Evolutionary conservation across 2,888 invertebrate species (phyloP).

Genomic region (Synergus umbraculus): DNA sequence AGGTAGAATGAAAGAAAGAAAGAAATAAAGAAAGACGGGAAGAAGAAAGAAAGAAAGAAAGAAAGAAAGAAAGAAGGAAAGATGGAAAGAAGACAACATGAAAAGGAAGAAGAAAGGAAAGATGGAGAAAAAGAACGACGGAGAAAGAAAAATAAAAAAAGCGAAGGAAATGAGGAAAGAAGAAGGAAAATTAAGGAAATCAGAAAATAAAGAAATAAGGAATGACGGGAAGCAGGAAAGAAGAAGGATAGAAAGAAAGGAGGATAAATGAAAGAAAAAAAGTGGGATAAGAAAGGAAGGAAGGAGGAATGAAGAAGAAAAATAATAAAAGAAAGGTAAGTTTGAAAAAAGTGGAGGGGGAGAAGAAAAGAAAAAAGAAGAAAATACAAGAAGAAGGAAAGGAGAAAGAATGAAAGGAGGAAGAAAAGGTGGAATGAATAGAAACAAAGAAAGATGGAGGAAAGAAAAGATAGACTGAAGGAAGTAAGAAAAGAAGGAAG

Average conservation of each 20-base stretch:
- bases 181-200: not conserved
- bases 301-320: too few species aligned
- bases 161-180: not conserved
- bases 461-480: too few species aligned
- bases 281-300: too few species aligned
- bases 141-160: not conserved
- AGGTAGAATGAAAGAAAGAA: not conserved
- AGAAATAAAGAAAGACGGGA: not conserved
- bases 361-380: not conserved
- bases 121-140: not conserved
- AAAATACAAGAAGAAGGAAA: not conserved
- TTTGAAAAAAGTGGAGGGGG: not conserved
- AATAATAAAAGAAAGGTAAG: not conserved
- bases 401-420: not conserved
- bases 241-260: too few species aligned
- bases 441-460: too few species aligned
- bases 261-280: not conserved
- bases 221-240: too few species aligned
- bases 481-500: too few species aligned
- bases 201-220: not conserved
- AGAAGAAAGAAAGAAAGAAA: not conserved
- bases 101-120: too few species aligned
- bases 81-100: not conserved
- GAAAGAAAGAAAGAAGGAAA: not conserved
- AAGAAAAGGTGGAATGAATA: too few species aligned